Evolutionary conservation across 1,140 invertebrate species (phyloP), one percentile per base, ranked within the genome.

Genomic region (Bombus ignitus): DNA sequence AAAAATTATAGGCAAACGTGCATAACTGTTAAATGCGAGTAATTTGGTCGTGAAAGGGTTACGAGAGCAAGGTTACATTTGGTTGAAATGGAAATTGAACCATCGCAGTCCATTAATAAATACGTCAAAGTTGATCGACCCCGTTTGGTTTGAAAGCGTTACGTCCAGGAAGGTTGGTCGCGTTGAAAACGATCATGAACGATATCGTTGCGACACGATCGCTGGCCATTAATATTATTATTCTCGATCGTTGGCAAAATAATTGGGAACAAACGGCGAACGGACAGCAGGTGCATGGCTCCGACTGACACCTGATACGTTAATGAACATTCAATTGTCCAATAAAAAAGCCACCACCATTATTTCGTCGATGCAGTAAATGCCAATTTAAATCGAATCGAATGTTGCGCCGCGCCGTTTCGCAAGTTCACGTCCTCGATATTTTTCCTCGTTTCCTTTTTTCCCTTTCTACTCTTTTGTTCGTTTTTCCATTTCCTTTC

Each of bases 241-340:
- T 86, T 82, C 65, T 28, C 65, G 22, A 22, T 82, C 72, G 62
- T 18, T 35, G 71, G 18, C 13, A 73, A 86, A 86, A 86, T 86
- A 82, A 81, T 86, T 62, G 65, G 5, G 80, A 42, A 71, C 71
- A 62, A 82, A 71, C 78, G 76, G 42, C 35, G 44, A 59, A 15
- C 15, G 37, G 71, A 32, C 85, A 71, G 65, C 85, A 76, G 85
- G 72, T 86, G 85, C 62, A 6, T 47, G 44, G 70, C 25, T 28
- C 70, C 79, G 79, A 76, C 79, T 80, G 80, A 86, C 80, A 80
- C 85, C 47, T 75, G 85, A 83, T 86, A 87, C 81, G 89, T 86
- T 90, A 90, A 90, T 89, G 85, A 89, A 89, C 83, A 85, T 86
- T 86, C 85, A 53, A 86, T 86, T 86, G 85, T 83, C 72, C 72